These are phyloP conservation scores for Caenorhabditis sp. DNA, from an alignment of 2,888 invertebrate species.

Conservation along the genomic window DNA sequence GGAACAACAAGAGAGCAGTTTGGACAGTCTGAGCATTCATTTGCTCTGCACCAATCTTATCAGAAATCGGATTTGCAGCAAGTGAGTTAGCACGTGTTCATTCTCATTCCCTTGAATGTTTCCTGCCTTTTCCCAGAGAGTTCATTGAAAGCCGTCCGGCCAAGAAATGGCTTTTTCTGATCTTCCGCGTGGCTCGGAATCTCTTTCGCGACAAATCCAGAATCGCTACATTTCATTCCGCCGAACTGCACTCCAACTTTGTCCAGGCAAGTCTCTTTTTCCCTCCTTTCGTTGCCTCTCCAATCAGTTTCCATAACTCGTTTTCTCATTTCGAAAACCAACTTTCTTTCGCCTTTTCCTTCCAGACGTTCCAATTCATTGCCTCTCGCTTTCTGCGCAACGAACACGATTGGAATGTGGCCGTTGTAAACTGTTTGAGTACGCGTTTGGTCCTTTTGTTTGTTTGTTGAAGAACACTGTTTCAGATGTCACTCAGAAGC, in stretches of 20 bases:
- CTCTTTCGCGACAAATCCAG: conserved; percentile 43
- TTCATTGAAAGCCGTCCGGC: conserved; percentile 43
- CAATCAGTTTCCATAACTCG: neutral
- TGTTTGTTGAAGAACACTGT: neutral
- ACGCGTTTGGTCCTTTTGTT: neutral
- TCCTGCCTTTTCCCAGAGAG: conserved; percentile 15
- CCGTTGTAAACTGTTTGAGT: conserved; percentile 48
- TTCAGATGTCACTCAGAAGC: conserved; percentile 59
- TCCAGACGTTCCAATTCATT: conserved; percentile 45
- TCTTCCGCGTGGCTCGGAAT: conserved; percentile 43
- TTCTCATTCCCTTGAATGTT: neutral
- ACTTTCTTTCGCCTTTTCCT: neutral
- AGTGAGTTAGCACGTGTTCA: conserved; percentile 5
- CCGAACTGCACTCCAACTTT: conserved; percentile 27
- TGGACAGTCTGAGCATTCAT: conserved; percentile 25
- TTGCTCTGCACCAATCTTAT: conserved; percentile 31
- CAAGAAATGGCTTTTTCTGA: conserved; percentile 43
- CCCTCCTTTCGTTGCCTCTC: neutral
- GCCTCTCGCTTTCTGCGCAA: conserved; percentile 40
- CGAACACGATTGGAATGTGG: conserved; percentile 44
- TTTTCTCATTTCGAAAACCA: neutral
- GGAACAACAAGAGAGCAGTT: conserved; percentile 16
- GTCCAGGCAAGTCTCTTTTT: conserved; percentile 14
- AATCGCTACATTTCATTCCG: conserved; percentile 43
- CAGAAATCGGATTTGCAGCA: conserved; percentile 45